Percentiles rank a stretch among this genome's conserved stretches.
These are phyloP conservation scores for Gymnoscelis rufifasciata DNA, from an alignment of 2,888 invertebrate genomes.

Conservation along the genomic window DNA sequence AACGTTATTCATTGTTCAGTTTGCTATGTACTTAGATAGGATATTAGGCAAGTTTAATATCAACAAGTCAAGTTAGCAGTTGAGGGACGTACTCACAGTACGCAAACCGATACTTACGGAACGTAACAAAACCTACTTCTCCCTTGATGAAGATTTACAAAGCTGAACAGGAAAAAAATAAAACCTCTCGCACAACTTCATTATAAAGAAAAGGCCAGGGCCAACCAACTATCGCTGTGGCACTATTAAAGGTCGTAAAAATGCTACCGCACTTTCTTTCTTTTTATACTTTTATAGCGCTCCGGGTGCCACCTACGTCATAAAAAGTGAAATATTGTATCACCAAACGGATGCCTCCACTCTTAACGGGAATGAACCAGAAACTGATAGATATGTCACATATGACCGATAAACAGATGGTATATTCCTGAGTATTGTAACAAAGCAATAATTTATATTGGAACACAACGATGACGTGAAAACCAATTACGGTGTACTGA, in stretches of 20 bases:
- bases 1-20: no score
- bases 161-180: slow-evolving; percentile 16
- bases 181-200: slow-evolving; percentile 21
- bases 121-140: slow-evolving; percentile 2
- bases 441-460: no score
- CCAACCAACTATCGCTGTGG: slow-evolving; percentile 47
- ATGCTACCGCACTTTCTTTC: slow-evolving; percentile 56
- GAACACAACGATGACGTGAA: no score
- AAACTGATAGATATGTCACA: slow-evolving; percentile 55
- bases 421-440: no score
- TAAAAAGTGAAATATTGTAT: slow-evolving; percentile 75
- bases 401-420: no score
- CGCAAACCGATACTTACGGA: no score
- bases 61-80: no score
- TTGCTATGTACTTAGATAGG: no score
- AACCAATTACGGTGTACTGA: no score
- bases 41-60: no score
- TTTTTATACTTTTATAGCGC: slow-evolving; percentile 65
- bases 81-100: no score
- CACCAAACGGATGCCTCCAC: slow-evolving; percentile 60
- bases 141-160: slow-evolving; percentile 6
- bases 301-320: slow-evolving; percentile 66
- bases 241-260: slow-evolving; percentile 66
- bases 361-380: slow-evolving; percentile 67
- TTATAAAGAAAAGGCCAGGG: slow-evolving; percentile 27